Evolutionary conservation across 2,888 invertebrate genomes (phyloP).

Genomic region (Dichetophora obliterata): DNA sequence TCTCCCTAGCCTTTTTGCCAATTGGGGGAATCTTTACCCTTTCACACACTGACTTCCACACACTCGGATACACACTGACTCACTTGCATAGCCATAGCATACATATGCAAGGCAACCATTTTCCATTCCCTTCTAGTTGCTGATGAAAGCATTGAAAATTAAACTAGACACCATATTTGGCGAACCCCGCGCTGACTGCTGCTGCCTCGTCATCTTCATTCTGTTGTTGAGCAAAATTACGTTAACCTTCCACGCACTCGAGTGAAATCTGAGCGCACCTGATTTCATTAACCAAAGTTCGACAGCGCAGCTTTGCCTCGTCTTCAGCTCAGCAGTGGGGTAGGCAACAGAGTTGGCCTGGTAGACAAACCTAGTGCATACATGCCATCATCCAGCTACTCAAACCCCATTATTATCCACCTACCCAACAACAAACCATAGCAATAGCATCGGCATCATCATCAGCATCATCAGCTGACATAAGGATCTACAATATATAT

Average conservation of each 20-base stretch:
- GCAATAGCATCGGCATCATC: not conserved
- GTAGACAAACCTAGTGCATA: too few relatives aligned
- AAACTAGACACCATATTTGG: too few relatives aligned
- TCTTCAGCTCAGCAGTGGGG: too few relatives aligned
- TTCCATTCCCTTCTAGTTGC: too few relatives aligned
- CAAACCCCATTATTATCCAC: not conserved
- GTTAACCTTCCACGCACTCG: slow-evolving; percentile 22
- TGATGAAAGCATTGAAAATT: too few relatives aligned
- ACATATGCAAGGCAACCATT: too few relatives aligned
- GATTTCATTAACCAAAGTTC: slow-evolving; percentile 67
- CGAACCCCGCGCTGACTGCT: too few relatives aligned
- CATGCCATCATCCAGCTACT: not conserved
- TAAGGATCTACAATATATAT: not conserved
- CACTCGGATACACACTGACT: not conserved
- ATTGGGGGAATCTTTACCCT: too few relatives aligned
- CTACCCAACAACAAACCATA: not conserved
- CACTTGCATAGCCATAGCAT: too few relatives aligned
- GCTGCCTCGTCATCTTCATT: not conserved
- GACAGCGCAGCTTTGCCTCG: slow-evolving; percentile 41
- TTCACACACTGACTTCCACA: not conserved
- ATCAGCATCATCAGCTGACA: not conserved
- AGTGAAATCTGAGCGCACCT: slow-evolving; percentile 57
- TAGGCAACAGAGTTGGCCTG: too few relatives aligned
- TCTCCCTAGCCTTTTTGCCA: too few relatives aligned
- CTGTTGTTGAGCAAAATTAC: not conserved